Conservation (phyloP, 37 sponge, comb jelly and placozoan species). For the Mnemiopsis leidyi region DNA sequence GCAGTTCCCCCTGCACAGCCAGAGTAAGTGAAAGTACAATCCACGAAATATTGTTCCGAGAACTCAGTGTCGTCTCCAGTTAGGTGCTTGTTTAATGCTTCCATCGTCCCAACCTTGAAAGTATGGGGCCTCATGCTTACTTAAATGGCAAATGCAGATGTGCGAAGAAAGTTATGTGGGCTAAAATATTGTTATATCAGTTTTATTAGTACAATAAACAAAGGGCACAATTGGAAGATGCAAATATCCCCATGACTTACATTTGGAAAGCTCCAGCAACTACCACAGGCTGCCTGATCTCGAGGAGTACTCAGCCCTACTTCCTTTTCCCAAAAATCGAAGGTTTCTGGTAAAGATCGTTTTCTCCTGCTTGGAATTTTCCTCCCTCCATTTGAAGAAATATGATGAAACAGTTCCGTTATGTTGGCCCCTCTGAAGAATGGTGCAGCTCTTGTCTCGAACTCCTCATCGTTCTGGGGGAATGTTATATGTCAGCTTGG, state of each 20-base stretch:
- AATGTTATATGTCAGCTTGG: too few relatives aligned
- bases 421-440: neutral
- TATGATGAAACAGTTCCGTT: neutral
- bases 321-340: neutral
- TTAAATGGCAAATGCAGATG: too few relatives aligned
- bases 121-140: too few relatives aligned
- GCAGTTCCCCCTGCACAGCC: constrained; percentile 46
- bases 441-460: neutral
- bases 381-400: neutral
- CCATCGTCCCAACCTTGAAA: constrained; percentile 9
- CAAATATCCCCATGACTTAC: too few relatives aligned
- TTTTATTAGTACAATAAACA: too few relatives aligned
- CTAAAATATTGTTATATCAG: too few relatives aligned
- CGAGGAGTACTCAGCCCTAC: neutral
- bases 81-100: neutral
- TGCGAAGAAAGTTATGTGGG: too few relatives aligned
- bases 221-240: too few relatives aligned
- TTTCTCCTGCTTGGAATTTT: neutral
- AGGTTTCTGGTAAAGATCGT: neutral
- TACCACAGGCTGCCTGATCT: constrained; percentile 6
- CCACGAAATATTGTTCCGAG: constrained; percentile 39
- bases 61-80: constrained; percentile 11
- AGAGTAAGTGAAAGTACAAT: neutral
- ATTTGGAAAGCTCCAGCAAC: constrained; percentile 33
- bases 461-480: constrained; percentile 20